Percentiles rank a stretch among this genome's conserved stretches.
Evolutionary conservation across 2,888 invertebrate genomes (phyloP).

Genomic region (Drosophila neonasuta): DNA sequence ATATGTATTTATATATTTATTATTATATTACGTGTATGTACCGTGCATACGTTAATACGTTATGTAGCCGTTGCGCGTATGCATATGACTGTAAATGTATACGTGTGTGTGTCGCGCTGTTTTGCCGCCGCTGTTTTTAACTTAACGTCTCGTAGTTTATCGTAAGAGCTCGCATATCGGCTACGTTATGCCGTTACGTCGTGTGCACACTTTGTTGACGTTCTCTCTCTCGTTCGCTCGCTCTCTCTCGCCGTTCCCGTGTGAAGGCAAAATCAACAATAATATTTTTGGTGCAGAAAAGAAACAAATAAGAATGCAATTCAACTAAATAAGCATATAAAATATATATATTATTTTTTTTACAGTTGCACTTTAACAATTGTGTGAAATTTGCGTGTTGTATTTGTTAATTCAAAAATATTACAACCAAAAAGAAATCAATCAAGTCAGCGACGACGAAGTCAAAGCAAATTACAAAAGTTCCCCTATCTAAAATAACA

Average conservation of each 20-base stretch:
- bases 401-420: slow-evolving; percentile 49
- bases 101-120: slow-evolving; percentile 43
- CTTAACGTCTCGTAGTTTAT: slow-evolving; percentile 46
- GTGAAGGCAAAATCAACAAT: slow-evolving; percentile 20
- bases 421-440: slow-evolving; percentile 25
- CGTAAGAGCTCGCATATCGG: slow-evolving; percentile 27
- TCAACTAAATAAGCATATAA: slow-evolving; percentile 12
- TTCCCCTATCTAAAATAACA: slow-evolving; percentile 15
- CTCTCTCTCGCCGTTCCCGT: not conserved
- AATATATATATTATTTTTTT: slow-evolving; percentile 34
- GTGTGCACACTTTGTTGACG: slow-evolving; percentile 47
- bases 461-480: slow-evolving; percentile 16
- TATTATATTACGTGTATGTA: slow-evolving; percentile 46
- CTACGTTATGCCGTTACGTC: slow-evolving; percentile 46
- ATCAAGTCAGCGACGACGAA: slow-evolving; percentile 18
- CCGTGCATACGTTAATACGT: slow-evolving; percentile 39
- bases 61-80: slow-evolving; percentile 43
- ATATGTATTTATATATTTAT: slow-evolving; percentile 23
- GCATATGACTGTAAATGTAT: slow-evolving; percentile 14
- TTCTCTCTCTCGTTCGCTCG: slow-evolving; percentile 21
- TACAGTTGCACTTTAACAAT: slow-evolving; percentile 57
- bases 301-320: not conserved
- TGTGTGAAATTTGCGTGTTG: slow-evolving; percentile 65
- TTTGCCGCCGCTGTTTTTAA: slow-evolving; percentile 58
- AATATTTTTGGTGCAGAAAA: slow-evolving; percentile 10